Evolutionary conservation across 2,113 vertebrate species (phyloP).

Genomic region (Salvator merianae): DNA sequence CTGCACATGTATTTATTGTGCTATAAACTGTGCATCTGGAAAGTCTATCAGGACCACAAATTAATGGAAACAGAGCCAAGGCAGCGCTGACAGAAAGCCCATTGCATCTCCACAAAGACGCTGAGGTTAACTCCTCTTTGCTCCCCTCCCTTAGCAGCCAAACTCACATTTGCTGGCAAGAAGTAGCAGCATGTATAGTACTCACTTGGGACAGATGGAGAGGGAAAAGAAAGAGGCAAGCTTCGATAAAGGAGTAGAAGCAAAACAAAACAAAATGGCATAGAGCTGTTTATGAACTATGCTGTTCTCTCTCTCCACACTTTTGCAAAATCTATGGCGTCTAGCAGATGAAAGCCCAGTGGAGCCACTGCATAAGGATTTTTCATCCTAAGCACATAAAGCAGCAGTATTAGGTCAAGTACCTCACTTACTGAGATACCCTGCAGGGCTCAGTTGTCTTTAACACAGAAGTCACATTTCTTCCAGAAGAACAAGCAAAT

Average conservation of each 20-base stretch:
- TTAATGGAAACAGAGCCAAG: neutral
- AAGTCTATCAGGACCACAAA: constrained; percentile 4
- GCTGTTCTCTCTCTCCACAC: neutral
- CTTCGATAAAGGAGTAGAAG: neutral
- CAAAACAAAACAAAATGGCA: too few relatives aligned
- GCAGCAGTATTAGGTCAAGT: neutral
- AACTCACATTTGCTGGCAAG: neutral
- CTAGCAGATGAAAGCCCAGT: neutral
- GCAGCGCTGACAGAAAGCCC: neutral
- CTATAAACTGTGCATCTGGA: constrained; percentile 26
- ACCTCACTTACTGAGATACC: neutral
- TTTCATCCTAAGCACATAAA: neutral
- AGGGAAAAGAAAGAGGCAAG: neutral
- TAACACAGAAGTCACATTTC: neutral
- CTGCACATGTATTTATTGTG: constrained; percentile 10
- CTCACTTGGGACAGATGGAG: neutral
- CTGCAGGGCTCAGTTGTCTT: neutral
- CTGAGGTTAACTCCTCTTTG: neutral
- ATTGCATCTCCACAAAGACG: neutral
- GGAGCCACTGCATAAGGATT: too few relatives aligned
- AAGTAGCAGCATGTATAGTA: neutral
- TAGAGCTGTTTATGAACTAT: neutral
- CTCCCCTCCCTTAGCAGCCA: neutral
- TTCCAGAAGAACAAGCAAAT: neutral
- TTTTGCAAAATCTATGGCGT: neutral